Evolutionary conservation across 2,888 invertebrate genomes (phyloP), one percentile per base, ranked within the genome.

Genomic region (Tribolium freemani): DNA sequence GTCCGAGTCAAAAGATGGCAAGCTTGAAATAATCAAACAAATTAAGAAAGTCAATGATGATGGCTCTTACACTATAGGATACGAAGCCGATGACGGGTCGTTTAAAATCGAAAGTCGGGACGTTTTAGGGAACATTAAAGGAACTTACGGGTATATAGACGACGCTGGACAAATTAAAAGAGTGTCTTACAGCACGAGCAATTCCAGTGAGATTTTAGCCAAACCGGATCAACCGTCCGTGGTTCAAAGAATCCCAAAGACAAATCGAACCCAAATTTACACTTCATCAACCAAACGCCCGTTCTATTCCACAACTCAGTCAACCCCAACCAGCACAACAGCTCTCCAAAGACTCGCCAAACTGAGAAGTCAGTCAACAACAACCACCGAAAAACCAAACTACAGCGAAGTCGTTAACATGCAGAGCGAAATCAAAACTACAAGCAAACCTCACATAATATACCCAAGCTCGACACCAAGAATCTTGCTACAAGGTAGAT

Each of bases 41-140:
- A 93, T 95, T 78, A 91, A 94, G 75, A 90, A 93, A 82, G 88
- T 94, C 1, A 95, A 95, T 83, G 92, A 93, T 61, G 95, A 95
- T 83, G 95, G 95, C 26, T 94, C 94, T 0, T 95, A 95, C 82
- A 94, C 94, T 0, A 93, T 93, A 75, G 95, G 95, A 0, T 95
- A 94, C 82, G 95, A 95, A 87, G 94, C 94, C 1, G 94, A 93
- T 57, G 95, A 95, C 84, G 95, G 95, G 2, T 93, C 94, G 0
- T 95, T 94, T 85, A 94, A 95, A 88, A 94, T 94, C 70, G 94
- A 94, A 87, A 94, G 93, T 81, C 88, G 94, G 74, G 94, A 94
- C 85, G 93, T 93, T 56, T 87, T 91, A 73, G 94, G 94, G 5
- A 93, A 94, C 84, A 93, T 94, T 75, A 94, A 94, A 85, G 94